Base-by-base conservation (phyloP, 2,113 vertebrate species). In the Campylomormyrus numenius region DNA sequence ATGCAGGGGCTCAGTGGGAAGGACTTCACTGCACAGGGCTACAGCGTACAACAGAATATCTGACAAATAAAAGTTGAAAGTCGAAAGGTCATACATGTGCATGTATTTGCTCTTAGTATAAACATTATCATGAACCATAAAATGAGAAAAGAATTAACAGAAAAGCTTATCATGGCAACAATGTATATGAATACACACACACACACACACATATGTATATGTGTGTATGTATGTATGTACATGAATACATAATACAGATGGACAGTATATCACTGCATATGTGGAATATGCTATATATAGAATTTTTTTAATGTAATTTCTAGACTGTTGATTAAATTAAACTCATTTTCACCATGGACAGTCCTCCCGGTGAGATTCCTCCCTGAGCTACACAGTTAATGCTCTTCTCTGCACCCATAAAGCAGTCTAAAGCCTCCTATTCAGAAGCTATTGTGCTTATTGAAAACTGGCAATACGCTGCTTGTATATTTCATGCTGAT, bases 291-390 rank as follows among this genome's bases (percentile, higher is more conserved):
- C 27, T 80, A 27, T 80, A 42, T 80, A 80, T 80, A 80, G 15
- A 80, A 42, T 6, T 80, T 27, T 35, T 77, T 66, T 7, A 17
- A 77, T 77, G 10, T 77, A 77, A 77, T 77, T 77, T 80, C 35
- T 80, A 39, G 35, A 80, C 74, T 19, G 31, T 39, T 80, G 74
- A 80, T 80, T 80, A 80, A 39, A 80, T 80, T 35, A 42, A 42
- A 42, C 7, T 35, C 15, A 95, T 92, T 94, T 94, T 91, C 90
- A 93, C 93, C 94, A 94, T 94, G 96, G 95, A 96, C 95, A 96
- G 95, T 92, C 92, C 95, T 96, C 95, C 95, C 94, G 95, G 93
- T 94, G 92, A 92, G 94, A 92, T 94, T 93, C 92, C 92, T 92
- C 94, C 90, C 90, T 93, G 93, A 92, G 95, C 91, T 93, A 92